Percentiles rank a stretch among this genome's conserved stretches.
These are phyloP conservation scores for Paragorgia papillata DNA, from an alignment of 92 coral and sea anemone species.

Conservation along the genomic window DNA sequence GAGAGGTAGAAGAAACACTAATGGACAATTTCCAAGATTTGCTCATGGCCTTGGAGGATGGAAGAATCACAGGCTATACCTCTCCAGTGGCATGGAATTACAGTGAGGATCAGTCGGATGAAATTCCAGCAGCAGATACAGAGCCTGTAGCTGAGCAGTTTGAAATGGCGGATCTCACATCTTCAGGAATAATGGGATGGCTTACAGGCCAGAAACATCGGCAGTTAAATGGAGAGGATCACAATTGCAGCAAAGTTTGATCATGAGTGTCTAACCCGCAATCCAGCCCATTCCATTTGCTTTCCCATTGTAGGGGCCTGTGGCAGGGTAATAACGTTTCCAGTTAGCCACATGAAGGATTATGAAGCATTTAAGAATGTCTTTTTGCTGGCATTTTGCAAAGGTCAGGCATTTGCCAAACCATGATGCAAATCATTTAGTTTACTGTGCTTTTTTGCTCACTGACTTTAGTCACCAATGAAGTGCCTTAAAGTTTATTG, in stretches of 20 bases:
- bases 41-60: constrained; percentile 6
- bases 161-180: constrained; percentile 2
- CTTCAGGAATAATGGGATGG: constrained; percentile 36
- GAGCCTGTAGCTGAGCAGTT: constrained; percentile 11
- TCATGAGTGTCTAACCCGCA: constrained; percentile 39
- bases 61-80: constrained; percentile 12
- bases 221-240: neutral
- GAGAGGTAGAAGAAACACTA: constrained; percentile 8
- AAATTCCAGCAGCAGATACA: neutral
- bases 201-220: constrained; percentile 38
- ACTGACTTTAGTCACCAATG: no score
- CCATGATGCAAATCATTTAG: no score
- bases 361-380: constrained; percentile 18
- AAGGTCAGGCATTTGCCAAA: constrained; percentile 24
- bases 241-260: constrained; percentile 26
- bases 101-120: neutral
- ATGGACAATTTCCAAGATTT: constrained; percentile 45
- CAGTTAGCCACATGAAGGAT: constrained; percentile 44
- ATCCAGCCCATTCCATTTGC: constrained; percentile 39
- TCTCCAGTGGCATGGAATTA: constrained; percentile 33
- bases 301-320: constrained; percentile 52
- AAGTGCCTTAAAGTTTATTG: no score
- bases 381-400: constrained; percentile 12
- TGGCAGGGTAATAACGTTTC: constrained; percentile 48
- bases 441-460: no score